Percentiles rank a stretch among this genome's conserved stretches.
These are phyloP conservation scores for Triplophysa tibetana DNA, from an alignment of 2,113 vertebrate species.

Conservation along the genomic window DNA sequence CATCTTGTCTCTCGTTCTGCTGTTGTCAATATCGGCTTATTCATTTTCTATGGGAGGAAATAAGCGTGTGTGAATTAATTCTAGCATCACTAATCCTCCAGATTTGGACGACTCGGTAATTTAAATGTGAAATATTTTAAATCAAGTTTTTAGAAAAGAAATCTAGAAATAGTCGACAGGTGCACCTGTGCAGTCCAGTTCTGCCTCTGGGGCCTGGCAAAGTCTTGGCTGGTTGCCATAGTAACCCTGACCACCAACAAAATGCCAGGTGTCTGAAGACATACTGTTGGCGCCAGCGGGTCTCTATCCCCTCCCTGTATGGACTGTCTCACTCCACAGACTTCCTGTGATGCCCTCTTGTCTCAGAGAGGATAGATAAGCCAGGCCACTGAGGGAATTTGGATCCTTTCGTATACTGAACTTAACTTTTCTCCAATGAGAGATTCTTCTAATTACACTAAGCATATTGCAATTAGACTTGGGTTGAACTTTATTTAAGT, in stretches of 20 bases:
- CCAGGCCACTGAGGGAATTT: neutral
- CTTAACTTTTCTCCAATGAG: neutral
- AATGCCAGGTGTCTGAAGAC: constrained; percentile 58
- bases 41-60: neutral
- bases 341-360: constrained; percentile 23
- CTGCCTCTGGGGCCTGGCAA: constrained; percentile 41
- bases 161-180: neutral
- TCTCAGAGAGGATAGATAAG: constrained; percentile 26
- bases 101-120: neutral
- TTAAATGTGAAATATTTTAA: neutral
- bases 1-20: neutral
- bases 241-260: constrained; percentile 57
- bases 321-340: constrained; percentile 28
- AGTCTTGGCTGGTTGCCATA: constrained; percentile 50
- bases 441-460: neutral
- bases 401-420: neutral
- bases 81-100: neutral
- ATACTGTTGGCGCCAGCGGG: constrained; percentile 50
- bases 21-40: neutral
- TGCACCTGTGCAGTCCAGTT: constrained; percentile 37
- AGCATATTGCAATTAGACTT: neutral
- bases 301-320: constrained; percentile 40
- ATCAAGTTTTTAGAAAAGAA: neutral
- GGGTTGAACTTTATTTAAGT: neutral
- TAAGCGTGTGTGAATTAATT: neutral